Percentiles rank a stretch among this genome's conserved stretches.
Conservation (phyloP, 1,140 invertebrate species). For the Trichomalopsis sarcophagae region DNA sequence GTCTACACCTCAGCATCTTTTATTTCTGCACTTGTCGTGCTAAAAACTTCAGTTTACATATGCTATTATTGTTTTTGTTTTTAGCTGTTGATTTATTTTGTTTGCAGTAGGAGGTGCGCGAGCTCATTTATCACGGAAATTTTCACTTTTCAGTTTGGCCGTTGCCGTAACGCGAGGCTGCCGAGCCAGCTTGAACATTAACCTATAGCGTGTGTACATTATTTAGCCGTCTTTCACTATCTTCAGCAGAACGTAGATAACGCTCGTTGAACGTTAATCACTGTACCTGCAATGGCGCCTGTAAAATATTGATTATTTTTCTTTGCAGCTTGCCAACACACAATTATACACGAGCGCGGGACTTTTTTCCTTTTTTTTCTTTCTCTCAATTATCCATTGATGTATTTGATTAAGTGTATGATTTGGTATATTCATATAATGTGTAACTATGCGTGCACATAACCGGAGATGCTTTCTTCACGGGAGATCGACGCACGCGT, state of each 20-base stretch:
- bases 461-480: constrained; percentile 35
- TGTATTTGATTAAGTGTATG: constrained; percentile 14
- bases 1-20: constrained; percentile 41
- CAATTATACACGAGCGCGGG: constrained; percentile 13
- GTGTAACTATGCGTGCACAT: constrained; percentile 12
- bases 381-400: neutral
- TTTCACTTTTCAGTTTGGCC: constrained; percentile 27
- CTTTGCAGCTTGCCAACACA: constrained; percentile 28
- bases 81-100: neutral
- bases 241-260: constrained; percentile 6
- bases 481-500: constrained; percentile 49
- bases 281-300: neutral
- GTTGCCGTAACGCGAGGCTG: neutral
- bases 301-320: constrained; percentile 26
- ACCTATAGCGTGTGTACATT: neutral
- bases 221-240: constrained; percentile 10
- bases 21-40: neutral
- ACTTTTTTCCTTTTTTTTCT: constrained; percentile 20
- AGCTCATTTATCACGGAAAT: neutral
- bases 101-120: neutral
- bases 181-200: constrained; percentile 18
- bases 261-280: neutral
- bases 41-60: neutral
- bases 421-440: neutral
- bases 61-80: neutral